phyloP scores from a whole-genome alignment of 2,888 invertebrate species.

The Nezara viridula region DNA sequence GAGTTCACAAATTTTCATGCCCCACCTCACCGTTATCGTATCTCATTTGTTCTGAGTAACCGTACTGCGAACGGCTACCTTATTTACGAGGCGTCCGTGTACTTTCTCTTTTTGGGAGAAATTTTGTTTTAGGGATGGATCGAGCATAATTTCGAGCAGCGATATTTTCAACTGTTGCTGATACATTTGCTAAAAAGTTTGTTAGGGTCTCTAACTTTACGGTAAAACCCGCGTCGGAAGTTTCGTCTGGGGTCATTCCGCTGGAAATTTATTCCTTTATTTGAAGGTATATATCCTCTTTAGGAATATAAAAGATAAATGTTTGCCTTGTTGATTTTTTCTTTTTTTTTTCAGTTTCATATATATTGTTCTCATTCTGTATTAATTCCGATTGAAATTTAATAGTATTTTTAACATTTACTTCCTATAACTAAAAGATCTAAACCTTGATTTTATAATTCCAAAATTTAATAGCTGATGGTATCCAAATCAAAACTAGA shows the following conservation, averaged over 20 bases:
- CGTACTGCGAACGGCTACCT: neutral
- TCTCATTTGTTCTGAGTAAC: conserved; percentile 26
- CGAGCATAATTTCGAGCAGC: neutral
- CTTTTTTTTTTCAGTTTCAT: neutral
- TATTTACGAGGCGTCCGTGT: neutral
- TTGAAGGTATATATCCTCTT: neutral
- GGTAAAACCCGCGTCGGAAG: neutral
- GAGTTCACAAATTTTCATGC: conserved; percentile 3
- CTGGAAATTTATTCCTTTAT: conserved; percentile 14
- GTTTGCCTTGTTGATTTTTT: neutral
- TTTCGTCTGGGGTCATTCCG: neutral
- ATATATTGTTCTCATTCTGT: neutral
- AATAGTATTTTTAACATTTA: no score
- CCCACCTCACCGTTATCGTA: neutral
- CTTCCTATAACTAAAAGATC: no score
- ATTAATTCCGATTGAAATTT: no score
- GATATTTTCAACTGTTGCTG: conserved; percentile 22
- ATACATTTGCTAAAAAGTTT: conserved; percentile 8
- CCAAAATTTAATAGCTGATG: no score
- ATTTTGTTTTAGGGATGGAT: neutral
- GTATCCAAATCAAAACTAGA: no score
- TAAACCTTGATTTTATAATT: no score
- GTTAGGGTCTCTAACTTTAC: neutral
- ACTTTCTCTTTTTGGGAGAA: neutral
- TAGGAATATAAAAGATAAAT: neutral